Percentiles rank a stretch among this genome's conserved stretches.
Evolutionary conservation across 2,113 vertebrate species (phyloP).

Genomic region (Campylomormyrus tamandua): DNA sequence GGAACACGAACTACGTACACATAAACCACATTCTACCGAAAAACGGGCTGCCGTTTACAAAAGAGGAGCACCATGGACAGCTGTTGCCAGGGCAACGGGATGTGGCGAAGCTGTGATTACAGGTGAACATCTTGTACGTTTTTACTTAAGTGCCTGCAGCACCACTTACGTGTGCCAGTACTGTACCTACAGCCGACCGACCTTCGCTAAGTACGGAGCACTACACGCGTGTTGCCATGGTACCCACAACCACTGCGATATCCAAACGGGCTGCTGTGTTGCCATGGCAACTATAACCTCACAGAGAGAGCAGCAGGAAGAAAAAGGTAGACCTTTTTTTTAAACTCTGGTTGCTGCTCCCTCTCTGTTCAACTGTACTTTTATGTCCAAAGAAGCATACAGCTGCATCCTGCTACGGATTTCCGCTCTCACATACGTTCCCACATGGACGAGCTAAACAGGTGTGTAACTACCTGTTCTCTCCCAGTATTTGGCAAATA

Average conservation of each 20-base stretch:
- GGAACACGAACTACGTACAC: not conserved
- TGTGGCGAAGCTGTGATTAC: not conserved
- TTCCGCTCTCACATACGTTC: not conserved
- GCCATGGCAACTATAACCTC: slow-evolving; percentile 66
- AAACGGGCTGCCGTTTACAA: not conserved
- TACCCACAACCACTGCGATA: slow-evolving; percentile 60
- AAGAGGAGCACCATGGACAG: not conserved
- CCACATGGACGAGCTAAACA: not conserved
- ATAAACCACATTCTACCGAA: not conserved
- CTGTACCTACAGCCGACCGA: not conserved
- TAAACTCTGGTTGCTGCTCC: not conserved
- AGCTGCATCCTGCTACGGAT: not conserved
- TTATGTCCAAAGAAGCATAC: not conserved
- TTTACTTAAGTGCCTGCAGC: not conserved
- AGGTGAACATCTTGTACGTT: not conserved
- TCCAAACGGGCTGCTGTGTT: slow-evolving; percentile 63
- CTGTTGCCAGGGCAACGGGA: not conserved
- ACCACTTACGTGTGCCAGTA: not conserved
- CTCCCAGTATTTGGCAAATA: not conserved
- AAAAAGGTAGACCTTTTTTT: not conserved
- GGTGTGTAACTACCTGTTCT: not conserved
- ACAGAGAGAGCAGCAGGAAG: slow-evolving; percentile 44
- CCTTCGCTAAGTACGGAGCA: not conserved
- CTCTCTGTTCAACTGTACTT: slow-evolving; percentile 3
- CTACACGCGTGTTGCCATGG: slow-evolving; percentile 60